Conservation (phyloP, 2,888 invertebrate genomes). For the Apamea monoglypha region DNA sequence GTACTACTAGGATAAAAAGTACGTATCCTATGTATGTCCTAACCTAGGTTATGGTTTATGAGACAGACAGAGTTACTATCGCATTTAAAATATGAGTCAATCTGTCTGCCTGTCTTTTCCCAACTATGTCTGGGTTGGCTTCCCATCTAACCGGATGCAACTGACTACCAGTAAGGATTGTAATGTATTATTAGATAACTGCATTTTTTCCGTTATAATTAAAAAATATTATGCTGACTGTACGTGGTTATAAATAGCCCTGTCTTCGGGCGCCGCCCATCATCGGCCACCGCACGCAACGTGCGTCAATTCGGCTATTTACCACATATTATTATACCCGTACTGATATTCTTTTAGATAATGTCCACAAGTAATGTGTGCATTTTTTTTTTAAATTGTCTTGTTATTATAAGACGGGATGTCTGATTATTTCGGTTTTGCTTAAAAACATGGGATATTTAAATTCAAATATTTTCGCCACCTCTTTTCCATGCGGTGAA, state of each 20-base stretch:
- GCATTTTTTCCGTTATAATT: neutral
- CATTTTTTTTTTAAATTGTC: slow-evolving; percentile 29
- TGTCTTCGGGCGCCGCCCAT: slow-evolving; percentile 14
- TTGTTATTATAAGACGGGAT: slow-evolving; percentile 7
- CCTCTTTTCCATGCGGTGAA: neutral
- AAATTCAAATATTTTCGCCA: neutral
- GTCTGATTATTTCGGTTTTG: slow-evolving; percentile 6
- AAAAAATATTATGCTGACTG: neutral
- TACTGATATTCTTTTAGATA: slow-evolving; percentile 16
- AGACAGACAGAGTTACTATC: neutral
- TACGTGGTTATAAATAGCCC: slow-evolving; percentile 26
- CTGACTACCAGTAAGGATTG: neutral
- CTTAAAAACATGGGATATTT: neutral
- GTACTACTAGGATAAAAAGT: neutral
- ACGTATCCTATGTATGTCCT: neutral
- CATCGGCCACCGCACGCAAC: slow-evolving; percentile 10
- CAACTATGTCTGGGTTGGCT: neutral
- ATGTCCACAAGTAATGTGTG: slow-evolving; percentile 32
- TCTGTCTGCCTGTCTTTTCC: neutral
- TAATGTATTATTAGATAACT: neutral
- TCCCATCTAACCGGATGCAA: neutral
- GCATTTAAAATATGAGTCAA: neutral
- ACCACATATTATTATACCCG: slow-evolving; percentile 42
- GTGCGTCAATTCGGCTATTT: slow-evolving; percentile 48
- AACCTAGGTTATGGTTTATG: neutral